Base-by-base conservation (phyloP, 2,113 vertebrate species). In the Albula glossodonta region DNA sequence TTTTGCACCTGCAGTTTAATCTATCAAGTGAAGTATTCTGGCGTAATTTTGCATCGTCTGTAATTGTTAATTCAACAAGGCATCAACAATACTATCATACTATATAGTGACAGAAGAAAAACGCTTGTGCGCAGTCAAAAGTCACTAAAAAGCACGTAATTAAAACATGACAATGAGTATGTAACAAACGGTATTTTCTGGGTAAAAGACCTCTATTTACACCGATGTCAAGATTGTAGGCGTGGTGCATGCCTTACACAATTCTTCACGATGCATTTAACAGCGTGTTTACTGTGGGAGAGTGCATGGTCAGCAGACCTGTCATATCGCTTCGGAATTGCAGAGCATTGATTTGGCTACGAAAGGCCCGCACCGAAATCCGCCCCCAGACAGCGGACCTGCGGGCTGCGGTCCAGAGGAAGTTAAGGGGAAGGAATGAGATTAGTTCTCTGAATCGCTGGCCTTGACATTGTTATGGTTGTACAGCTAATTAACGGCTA, bases 391-490 rank as follows among this genome's bases (percentile, higher is more conserved):
- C 81, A 57, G 51, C 52, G 8, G 52, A 82, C 81, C 53, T 41
- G 81, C 53, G 19, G 81, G 81, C 81, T 12, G 53, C 81, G 13
- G 81, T 57, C 81, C 81, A 83, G 56, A n/a, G 25, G 81, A 83
- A 83, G 81, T 48, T 41, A 83, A 83, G 81, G 53, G 53, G 81
- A 57, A 60, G 81, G 13, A 83, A 48, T 48, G 81, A 83, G 81
- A 83, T 83, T 83, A 83, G 81, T n/a, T 5, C 53, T 15, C n/a
- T 56, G 81, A 56, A 83, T 60, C 51, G 53, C 81, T 83, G 56
- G 81, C 81, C 81, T 83, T 83, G 53, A 60, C 81, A 48, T 83
- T 83, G 81, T 83, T 83, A 60, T 83, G 56, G 50, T 60, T 17
- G 52, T 15, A 25, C 17, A 60, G 52, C 81, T 15, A 56, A 83